Conservation (phyloP, 2,888 invertebrate genomes). For the Euplexia lucipara region DNA sequence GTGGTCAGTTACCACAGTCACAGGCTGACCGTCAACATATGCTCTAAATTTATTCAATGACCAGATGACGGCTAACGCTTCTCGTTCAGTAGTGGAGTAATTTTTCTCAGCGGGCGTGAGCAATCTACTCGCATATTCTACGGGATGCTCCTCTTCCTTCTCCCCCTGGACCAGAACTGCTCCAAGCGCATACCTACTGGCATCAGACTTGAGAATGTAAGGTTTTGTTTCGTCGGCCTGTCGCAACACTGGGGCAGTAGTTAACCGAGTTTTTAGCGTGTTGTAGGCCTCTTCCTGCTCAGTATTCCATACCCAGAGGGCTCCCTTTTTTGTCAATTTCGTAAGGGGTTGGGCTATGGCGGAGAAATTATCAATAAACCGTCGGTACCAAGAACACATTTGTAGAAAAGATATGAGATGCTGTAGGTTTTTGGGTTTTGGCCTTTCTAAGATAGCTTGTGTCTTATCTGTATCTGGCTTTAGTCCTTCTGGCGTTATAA, state of each 20-base stretch:
- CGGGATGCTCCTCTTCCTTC: too few relatives aligned
- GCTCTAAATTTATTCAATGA: conserved; percentile 29
- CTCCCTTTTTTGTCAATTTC: conserved; percentile 44
- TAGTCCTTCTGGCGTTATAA: conserved; percentile 44
- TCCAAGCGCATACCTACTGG: conserved; percentile 37
- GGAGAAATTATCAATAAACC: conserved; percentile 57
- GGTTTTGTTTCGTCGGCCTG: conserved; percentile 33
- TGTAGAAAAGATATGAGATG: conserved; percentile 30
- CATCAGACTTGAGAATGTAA: conserved; percentile 28
- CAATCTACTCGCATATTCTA: conserved; percentile 16
- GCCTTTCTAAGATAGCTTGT: conserved; percentile 41
- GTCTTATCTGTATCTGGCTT: conserved; percentile 52
- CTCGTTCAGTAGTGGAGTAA: conserved; percentile 18
- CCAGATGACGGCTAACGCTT: conserved; percentile 33
- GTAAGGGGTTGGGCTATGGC: conserved; percentile 51
- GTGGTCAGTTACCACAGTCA: conserved; percentile 18
- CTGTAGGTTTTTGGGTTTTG: conserved; percentile 32
- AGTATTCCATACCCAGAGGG: conserved; percentile 37
- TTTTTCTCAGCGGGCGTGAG: conserved; percentile 23
- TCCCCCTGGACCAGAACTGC: conserved; percentile 33
- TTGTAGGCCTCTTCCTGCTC: conserved; percentile 40
- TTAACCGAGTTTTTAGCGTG: conserved; percentile 20
- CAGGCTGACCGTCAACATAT: conserved; percentile 17
- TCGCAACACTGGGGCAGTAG: conserved; percentile 27
- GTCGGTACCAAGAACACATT: conserved; percentile 61